Conservation (phyloP, 2,888 invertebrate species). For the Criorhina ranunculi region DNA sequence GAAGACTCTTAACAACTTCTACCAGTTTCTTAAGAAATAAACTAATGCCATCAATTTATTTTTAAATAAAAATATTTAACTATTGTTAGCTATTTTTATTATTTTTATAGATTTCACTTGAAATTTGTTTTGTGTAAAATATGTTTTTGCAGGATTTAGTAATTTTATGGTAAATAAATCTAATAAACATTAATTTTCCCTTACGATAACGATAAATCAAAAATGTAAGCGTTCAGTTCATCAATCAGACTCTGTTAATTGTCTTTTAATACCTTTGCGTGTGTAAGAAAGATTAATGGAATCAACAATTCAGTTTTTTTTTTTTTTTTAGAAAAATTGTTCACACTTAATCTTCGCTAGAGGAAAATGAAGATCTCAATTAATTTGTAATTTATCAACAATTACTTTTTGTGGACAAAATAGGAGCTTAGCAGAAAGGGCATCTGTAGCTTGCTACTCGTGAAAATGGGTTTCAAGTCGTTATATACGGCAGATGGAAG, state of each 20-base stretch:
- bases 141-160: background rate
- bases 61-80: background rate
- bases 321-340: slow-evolving; percentile 11
- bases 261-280: slow-evolving; percentile 18
- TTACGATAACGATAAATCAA: slow-evolving; percentile 22
- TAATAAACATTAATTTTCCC: slow-evolving; percentile 19
- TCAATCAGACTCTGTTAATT: slow-evolving; percentile 17
- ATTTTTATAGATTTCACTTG: background rate
- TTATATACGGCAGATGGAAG: too few species aligned
- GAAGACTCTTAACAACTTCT: background rate
- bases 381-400: slow-evolving; percentile 26
- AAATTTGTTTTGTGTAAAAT: background rate
- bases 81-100: background rate
- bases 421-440: too few species aligned
- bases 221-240: slow-evolving; percentile 5
- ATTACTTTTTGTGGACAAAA: too few species aligned
- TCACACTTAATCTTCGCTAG: background rate
- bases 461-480: too few species aligned
- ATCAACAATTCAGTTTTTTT: background rate
- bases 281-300: slow-evolving; percentile 19
- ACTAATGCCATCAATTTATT: background rate
- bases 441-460: too few species aligned
- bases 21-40: background rate
- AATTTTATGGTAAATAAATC: slow-evolving; percentile 2
- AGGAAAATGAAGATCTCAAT: slow-evolving; percentile 11